Percentiles rank a stretch among this genome's conserved stretches.
These are phyloP conservation scores for Struthidea cinerea DNA, from an alignment of 2,113 vertebrate genomes.

Conservation along the genomic window DNA sequence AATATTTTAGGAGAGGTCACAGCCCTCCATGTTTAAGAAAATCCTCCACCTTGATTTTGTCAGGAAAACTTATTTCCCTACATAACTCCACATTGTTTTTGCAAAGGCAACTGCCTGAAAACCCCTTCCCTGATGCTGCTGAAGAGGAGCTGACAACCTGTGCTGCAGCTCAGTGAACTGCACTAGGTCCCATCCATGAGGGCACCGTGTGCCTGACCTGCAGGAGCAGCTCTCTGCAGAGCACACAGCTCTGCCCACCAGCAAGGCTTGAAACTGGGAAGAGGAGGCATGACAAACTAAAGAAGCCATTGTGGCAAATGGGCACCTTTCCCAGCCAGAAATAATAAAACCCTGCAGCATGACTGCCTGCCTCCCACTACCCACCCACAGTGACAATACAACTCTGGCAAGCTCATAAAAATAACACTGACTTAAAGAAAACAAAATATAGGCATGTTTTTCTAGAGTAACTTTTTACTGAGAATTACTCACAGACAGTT, in stretches of 20 bases:
- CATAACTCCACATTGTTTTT: neutral
- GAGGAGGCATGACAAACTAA: neutral
- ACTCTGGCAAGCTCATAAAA: neutral
- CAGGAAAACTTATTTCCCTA: neutral
- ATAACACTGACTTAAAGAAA: neutral
- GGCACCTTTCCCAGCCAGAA: conserved; percentile 40
- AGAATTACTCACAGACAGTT: neutral
- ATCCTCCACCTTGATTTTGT: neutral
- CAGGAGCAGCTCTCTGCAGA: neutral
- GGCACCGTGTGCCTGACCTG: neutral
- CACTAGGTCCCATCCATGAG: neutral
- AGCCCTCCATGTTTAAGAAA: neutral
- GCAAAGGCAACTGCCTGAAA: neutral
- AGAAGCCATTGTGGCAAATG: conserved; percentile 9
- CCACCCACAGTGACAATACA: conserved; percentile 1
- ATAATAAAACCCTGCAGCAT: conserved; percentile 14
- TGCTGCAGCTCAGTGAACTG: neutral
- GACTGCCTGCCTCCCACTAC: conserved; percentile 7
- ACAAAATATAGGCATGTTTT: neutral
- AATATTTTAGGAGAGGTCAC: neutral
- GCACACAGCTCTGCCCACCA: neutral
- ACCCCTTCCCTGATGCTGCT: neutral
- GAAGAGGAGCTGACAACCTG: neutral
- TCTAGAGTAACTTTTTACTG: neutral
- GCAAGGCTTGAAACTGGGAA: neutral